Conservation (phyloP, 1,140 invertebrate genomes). For the Dermatophagoides farinae region DNA sequence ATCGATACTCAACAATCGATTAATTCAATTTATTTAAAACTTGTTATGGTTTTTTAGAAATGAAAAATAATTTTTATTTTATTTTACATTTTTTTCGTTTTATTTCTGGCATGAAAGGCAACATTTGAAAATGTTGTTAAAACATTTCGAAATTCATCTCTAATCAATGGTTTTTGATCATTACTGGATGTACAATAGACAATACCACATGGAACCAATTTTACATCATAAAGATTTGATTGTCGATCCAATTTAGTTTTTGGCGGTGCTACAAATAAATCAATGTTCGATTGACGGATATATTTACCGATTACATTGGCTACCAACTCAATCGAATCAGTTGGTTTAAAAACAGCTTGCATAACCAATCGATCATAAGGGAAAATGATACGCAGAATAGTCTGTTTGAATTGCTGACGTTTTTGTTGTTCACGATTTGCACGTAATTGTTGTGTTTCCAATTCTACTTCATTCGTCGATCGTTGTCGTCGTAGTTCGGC, state of each 20-base stretch:
- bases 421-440: constrained; percentile 37
- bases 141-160: not conserved
- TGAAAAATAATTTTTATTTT: not conserved
- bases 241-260: constrained; percentile 38
- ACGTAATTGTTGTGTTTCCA: constrained; percentile 40
- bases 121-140: not conserved
- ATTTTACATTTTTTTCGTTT: not conserved
- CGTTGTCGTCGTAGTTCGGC: constrained; percentile 40
- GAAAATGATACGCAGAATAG: constrained; percentile 55
- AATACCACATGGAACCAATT: constrained; percentile 47
- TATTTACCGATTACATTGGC: constrained; percentile 45
- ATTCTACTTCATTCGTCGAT: constrained; percentile 35
- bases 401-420: constrained; percentile 43
- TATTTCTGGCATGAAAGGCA: too few relatives aligned
- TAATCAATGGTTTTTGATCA: not conserved
- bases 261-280: constrained; percentile 55
- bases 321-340: constrained; percentile 37
- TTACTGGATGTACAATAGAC: constrained; percentile 39
- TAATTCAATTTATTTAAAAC: too few relatives aligned
- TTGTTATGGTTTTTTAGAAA: too few relatives aligned
- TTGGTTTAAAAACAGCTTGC: constrained; percentile 50
- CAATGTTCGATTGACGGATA: constrained; percentile 38
- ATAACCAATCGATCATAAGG: constrained; percentile 47
- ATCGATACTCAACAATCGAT: too few relatives aligned
- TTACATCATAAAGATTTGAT: constrained; percentile 34